phyloP scores from a whole-genome alignment of 2,113 vertebrate species.

The Halcyon malimbica region DNA sequence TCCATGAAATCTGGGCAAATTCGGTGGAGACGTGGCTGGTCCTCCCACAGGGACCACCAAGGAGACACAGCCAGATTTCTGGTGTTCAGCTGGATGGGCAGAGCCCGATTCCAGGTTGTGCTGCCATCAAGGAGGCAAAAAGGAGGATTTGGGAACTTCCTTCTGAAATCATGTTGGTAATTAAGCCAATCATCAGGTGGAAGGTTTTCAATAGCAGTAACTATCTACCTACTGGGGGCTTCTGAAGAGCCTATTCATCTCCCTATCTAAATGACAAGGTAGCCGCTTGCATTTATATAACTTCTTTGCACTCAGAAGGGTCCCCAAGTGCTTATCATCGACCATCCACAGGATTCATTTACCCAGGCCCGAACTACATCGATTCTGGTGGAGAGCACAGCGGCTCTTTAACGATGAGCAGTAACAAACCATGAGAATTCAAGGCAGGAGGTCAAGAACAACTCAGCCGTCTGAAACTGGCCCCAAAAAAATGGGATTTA shows the following conservation, averaged over 20 bases:
- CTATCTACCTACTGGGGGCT: neutral
- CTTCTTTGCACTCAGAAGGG: constrained; percentile 10
- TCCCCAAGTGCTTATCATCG: constrained; percentile 38
- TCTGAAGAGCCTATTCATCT: neutral
- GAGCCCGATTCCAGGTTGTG: neutral
- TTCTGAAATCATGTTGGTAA: neutral
- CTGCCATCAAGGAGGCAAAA: neutral
- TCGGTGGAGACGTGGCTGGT: rapidly evolving
- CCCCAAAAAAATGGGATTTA: neutral
- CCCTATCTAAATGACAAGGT: constrained; percentile 8
- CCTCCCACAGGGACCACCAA: neutral
- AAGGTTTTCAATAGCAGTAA: neutral
- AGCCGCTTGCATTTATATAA: neutral
- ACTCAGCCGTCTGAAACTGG: neutral
- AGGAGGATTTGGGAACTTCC: neutral
- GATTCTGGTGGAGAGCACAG: constrained; percentile 2
- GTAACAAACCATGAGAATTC: constrained; percentile 15
- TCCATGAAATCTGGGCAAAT: neutral
- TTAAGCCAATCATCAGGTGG: neutral
- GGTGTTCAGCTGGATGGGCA: neutral
- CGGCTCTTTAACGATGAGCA: neutral
- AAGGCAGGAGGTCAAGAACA: constrained; percentile 10
- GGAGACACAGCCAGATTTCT: neutral
- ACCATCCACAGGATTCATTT: constrained; percentile 51
- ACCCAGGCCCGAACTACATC: constrained; percentile 6